phyloP scores from a whole-genome alignment of 2,113 vertebrate species.

The Corythoichthys intestinalis region DNA sequence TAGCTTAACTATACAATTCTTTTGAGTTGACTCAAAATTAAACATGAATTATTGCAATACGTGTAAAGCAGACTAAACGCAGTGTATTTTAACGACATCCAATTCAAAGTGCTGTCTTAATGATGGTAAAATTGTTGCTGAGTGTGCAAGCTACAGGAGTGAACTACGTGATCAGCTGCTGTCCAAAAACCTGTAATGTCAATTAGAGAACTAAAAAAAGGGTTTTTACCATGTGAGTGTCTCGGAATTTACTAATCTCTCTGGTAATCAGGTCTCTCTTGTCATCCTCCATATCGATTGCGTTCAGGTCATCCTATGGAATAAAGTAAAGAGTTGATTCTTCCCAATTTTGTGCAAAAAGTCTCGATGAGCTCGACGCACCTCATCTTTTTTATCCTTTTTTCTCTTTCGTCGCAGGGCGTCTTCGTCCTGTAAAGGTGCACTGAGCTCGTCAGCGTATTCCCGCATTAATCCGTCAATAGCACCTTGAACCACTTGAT shows the following conservation, averaged over 20 bases:
- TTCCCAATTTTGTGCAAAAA: background rate
- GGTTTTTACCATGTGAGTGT: constrained; percentile 98
- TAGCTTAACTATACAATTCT: constrained; percentile 38
- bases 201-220: constrained; percentile 50
- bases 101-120: constrained; percentile 35
- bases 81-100: constrained; percentile 27
- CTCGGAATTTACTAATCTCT: constrained; percentile 99
- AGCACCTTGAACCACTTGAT: constrained; percentile 90
- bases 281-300: constrained; percentile 99
- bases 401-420: constrained; percentile 92
- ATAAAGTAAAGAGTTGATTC: background rate
- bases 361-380: constrained; percentile 49
- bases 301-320: constrained; percentile 93
- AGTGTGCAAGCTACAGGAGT: constrained; percentile 53
- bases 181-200: constrained; percentile 69
- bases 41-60: constrained; percentile 42
- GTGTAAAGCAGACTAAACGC: constrained; percentile 25
- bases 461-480: constrained; percentile 95
- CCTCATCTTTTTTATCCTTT: constrained; percentile 98
- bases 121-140: constrained; percentile 30
- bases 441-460: constrained; percentile 95
- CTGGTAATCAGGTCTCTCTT: constrained; percentile 99
- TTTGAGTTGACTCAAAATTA: constrained; percentile 40
- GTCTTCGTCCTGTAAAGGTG: constrained; percentile 91
- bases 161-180: constrained; percentile 63